A percentile compares a stretch with the other conserved stretches of the same genome.
These are phyloP conservation scores for Tortrix viridana DNA, from an alignment of 2,888 invertebrate species.

Conservation along the genomic window DNA sequence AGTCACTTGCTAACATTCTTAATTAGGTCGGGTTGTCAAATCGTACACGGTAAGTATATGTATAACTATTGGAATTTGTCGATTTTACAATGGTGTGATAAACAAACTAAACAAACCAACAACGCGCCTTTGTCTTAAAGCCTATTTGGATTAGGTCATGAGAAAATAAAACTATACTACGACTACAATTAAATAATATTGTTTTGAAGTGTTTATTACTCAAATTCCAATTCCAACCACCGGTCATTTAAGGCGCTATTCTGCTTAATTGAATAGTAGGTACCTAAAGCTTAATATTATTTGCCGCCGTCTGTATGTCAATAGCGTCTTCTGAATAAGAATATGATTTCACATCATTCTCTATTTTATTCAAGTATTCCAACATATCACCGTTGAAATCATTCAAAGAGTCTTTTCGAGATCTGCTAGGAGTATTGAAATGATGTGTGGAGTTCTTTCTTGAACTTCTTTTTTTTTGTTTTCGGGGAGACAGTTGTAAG, in stretches of 20 bases:
- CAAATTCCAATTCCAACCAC: not conserved
- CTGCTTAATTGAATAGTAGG: not conserved
- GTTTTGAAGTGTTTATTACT: slow-evolving; percentile 1
- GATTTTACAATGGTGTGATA: too few species aligned
- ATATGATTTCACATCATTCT: slow-evolving; percentile 61
- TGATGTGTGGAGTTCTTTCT: slow-evolving; percentile 56
- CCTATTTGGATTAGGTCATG: not conserved
- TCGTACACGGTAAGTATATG: too few species aligned
- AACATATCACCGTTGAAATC: slow-evolving; percentile 65
- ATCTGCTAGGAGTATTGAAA: slow-evolving; percentile 60
- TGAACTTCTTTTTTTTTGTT: slow-evolving; percentile 58
- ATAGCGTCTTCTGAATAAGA: slow-evolving; percentile 62
- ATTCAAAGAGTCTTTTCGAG: slow-evolving; percentile 70
- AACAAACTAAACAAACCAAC: too few species aligned
- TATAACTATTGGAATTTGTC: too few species aligned
- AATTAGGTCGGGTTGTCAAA: too few species aligned
- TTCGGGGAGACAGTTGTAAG: slow-evolving; percentile 69
- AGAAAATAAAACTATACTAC: not conserved
- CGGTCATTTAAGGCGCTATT: not conserved
- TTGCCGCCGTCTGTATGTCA: slow-evolving; percentile 56
- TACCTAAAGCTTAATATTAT: slow-evolving; percentile 34
- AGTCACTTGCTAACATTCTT: too few species aligned
- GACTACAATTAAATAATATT: not conserved
- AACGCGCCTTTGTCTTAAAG: not conserved
- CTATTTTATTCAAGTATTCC: slow-evolving; percentile 69